These are phyloP conservation scores for Psephotus haematonotus DNA, from an alignment of 2,113 vertebrate species.

Conservation along the genomic window DNA sequence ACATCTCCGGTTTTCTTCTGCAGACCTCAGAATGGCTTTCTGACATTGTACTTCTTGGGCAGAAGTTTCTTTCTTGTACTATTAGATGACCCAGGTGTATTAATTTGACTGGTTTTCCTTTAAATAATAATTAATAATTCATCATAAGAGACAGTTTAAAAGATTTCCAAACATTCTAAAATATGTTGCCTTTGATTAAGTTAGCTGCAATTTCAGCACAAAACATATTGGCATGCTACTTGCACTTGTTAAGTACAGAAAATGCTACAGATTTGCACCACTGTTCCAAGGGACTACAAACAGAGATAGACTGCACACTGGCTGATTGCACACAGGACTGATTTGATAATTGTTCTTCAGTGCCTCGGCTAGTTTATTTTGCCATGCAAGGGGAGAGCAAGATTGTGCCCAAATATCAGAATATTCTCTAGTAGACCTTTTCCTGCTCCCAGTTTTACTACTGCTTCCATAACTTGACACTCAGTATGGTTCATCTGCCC, in stretches of 20 bases:
- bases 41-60: not conserved
- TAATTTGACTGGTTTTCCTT: not conserved
- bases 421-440: not conserved
- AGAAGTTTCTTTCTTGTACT: not conserved
- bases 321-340: not conserved
- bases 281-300: not conserved
- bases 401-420: not conserved
- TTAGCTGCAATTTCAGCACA: constrained; percentile 2
- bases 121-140: not conserved
- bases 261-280: not conserved
- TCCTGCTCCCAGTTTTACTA: not conserved
- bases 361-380: not conserved
- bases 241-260: not conserved
- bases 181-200: not conserved
- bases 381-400: not conserved
- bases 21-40: not conserved
- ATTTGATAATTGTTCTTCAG: not conserved
- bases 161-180: not conserved
- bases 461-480: not conserved
- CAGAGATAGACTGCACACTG: not conserved
- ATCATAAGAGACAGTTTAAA: not conserved
- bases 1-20: not conserved
- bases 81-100: not conserved
- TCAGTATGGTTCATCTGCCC: not conserved
- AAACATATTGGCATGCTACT: not conserved